These are phyloP conservation scores for Leucophora obtusa DNA, from an alignment of 2,888 invertebrate species.

Conservation along the genomic window DNA sequence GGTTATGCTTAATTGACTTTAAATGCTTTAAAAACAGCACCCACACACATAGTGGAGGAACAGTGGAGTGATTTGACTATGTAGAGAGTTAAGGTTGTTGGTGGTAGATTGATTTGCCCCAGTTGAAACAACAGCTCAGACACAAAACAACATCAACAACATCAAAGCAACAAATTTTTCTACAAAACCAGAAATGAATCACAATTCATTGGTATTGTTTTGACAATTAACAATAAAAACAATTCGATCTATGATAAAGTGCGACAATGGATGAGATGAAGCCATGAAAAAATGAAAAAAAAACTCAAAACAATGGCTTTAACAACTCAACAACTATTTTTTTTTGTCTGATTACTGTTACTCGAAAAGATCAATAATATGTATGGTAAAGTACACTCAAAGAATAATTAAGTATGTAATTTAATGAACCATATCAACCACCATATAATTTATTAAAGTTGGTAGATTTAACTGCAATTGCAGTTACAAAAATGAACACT, in stretches of 20 bases:
- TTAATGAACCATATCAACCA: too few species aligned
- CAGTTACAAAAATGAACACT: too few species aligned
- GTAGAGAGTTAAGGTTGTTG: conserved; percentile 13
- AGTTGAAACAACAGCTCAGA: conserved; percentile 19
- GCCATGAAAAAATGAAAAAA: conserved; percentile 41
- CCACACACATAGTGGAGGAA: conserved; percentile 52
- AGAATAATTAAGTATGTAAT: too few species aligned
- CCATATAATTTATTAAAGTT: too few species aligned
- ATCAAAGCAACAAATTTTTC: conserved; percentile 60
- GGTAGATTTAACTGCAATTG: too few species aligned
- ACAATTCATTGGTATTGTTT: conserved; percentile 63
- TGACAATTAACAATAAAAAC: conserved; percentile 63
- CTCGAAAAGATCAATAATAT: conserved; percentile 24
- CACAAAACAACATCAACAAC: conserved; percentile 37
- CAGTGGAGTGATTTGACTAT: neutral
- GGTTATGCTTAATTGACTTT: conserved; percentile 64
- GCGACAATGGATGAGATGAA: conserved; percentile 42
- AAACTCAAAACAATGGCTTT: conserved; percentile 45
- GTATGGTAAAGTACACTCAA: neutral
- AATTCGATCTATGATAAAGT: conserved; percentile 61
- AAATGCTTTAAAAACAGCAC: conserved; percentile 61
- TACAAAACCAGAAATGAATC: conserved; percentile 60
- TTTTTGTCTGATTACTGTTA: conserved; percentile 16
- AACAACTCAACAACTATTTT: conserved; percentile 56
- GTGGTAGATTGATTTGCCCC: conserved; percentile 60